These are phyloP conservation scores for Schizopygopsis malacanthus DNA, from an alignment of 2,797 vertebrate species.

Conservation along the genomic window DNA sequence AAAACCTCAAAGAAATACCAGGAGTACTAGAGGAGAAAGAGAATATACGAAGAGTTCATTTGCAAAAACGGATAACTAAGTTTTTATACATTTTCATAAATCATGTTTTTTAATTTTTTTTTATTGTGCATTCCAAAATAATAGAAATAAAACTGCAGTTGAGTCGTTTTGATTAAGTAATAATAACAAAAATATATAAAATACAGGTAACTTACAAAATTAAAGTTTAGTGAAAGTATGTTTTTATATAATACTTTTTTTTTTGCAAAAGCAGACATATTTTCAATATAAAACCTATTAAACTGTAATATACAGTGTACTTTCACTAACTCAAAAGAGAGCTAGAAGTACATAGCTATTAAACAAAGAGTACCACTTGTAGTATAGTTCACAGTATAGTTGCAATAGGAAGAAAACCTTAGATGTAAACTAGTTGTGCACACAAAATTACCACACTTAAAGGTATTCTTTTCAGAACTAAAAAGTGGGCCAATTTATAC, in stretches of 20 bases:
- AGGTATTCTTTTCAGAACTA: not conserved
- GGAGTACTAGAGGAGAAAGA: conserved; percentile 86
- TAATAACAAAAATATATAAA: no score
- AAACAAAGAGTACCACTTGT: not conserved
- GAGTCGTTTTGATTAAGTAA: no score
- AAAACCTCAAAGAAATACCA: conserved; percentile 99
- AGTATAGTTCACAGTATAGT: not conserved
- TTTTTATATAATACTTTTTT: no score
- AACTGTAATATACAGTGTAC: not conserved
- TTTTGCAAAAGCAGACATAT: not conserved
- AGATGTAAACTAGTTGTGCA: not conserved
- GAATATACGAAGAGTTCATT: not conserved
- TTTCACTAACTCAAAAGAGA: not conserved
- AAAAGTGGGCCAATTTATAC: not conserved
- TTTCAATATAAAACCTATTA: not conserved
- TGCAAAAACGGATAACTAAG: not conserved
- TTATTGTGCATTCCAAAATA: no score
- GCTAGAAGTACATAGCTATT: not conserved
- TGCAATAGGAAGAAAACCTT: not conserved
- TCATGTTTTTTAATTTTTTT: no score
- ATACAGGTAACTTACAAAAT: no score
- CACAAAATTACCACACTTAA: not conserved
- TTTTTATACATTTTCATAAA: no score
- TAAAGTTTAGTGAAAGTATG: no score
- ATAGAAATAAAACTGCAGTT: no score